Evolutionary conservation across 2,113 vertebrate genomes (phyloP), one percentile per base, ranked within the genome.

Genomic region (Sprattus sprattus): DNA sequence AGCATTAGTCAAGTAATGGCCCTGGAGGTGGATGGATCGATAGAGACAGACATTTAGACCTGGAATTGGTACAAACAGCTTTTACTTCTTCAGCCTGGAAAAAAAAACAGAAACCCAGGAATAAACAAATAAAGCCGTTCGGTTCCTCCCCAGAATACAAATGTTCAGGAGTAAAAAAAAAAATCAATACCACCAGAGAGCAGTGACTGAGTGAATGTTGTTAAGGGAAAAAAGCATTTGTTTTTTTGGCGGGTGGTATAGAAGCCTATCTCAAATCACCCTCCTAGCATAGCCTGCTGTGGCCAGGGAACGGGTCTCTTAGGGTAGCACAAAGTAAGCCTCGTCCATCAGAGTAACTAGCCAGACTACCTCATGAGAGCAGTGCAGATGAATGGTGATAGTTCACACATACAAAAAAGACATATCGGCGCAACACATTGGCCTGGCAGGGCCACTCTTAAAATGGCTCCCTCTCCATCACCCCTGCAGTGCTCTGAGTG

Each of bases 21-120:
- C 92, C 91, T 32, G 71, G 71, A 91, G 91, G 92, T 91, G 86
- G 71, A 16, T 39, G 28, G 82, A 93, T 95, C 93, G 91, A 94
- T 95, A 92, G 75, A 46, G 52, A 82, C 89, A 85, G 89, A 88
- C 91, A 88, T 91, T 93, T 90, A 89, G 91, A 91, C 86, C 5
- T 81, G 89, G 87, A 89, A 90, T 92, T 91, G 91, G 92, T 90
- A 93, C 90, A 91, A 88, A 45, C 84, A 82, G 84, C 88, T 86
- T 92, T 90, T 88, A 82, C 83, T 83, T 81, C 85, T 78, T 15
- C 28, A 32, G 0, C 71, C 71, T 32, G 22, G 28, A 91, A 89
- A 89, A 87, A 86, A 90, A 91, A 85, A 49, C 45, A 89, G 28
- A 88, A 86, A 78, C n/a, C 45, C 15, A 85, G 50, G 28, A 85